Percentiles rank a stretch among this genome's conserved stretches.
phyloP scores from a whole-genome alignment of 2,797 vertebrate species.

The Silurus lanzhouensis region DNA sequence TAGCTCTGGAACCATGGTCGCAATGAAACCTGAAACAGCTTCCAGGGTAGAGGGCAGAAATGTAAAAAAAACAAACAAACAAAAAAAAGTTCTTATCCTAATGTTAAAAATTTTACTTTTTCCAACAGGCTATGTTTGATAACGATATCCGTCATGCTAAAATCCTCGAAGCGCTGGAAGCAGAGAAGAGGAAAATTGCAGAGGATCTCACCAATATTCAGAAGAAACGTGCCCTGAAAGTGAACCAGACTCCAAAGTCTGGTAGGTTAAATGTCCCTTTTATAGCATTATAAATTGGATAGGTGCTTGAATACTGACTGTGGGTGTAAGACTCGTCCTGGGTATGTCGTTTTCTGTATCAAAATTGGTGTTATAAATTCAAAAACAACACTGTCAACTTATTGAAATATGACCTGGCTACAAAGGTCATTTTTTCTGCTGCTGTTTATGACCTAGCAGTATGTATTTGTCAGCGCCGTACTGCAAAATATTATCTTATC shows the following conservation, averaged over 20 bases:
- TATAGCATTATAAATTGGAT: neutral
- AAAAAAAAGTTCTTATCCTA: neutral
- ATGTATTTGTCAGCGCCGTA: neutral
- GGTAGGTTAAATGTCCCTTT: conserved; percentile 55
- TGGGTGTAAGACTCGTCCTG: neutral
- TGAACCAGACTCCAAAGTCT: conserved; percentile 59
- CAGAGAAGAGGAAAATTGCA: conserved; percentile 89
- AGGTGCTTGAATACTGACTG: neutral
- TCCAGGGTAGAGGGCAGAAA: neutral
- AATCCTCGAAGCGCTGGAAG: conserved; percentile 91
- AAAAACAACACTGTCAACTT: neutral
- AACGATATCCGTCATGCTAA: conserved; percentile 82
- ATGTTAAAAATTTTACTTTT: conserved; percentile 50
- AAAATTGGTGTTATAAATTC: neutral
- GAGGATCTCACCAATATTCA: conserved; percentile 82
- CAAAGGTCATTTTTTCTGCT: neutral
- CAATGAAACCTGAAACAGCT: neutral
- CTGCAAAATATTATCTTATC: neutral
- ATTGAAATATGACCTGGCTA: neutral
- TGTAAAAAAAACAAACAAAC: neutral
- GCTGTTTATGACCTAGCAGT: neutral
- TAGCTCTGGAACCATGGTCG: neutral
- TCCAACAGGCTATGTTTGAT: conserved; percentile 84
- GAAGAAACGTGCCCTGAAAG: conserved; percentile 66
- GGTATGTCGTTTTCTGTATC: neutral